Base-by-base conservation (phyloP, 2,888 invertebrate genomes). In the Drosophila borborema region DNA sequence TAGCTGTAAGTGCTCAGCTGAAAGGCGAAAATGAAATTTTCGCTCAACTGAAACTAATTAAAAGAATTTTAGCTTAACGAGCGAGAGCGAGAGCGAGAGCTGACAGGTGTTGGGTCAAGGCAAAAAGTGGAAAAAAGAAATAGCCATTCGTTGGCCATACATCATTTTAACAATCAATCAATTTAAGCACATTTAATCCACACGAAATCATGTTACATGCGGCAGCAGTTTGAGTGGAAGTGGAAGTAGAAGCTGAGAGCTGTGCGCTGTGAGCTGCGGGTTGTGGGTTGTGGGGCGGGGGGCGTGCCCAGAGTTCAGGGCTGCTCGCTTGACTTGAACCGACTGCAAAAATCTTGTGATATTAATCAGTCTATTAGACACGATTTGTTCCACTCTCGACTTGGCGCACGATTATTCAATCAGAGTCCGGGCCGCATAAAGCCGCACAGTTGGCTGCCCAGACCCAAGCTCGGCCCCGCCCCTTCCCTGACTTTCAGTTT, bases 151-250 rank as follows among this genome's bases (percentile, higher is more conserved):
- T 81, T 80, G 86, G 82, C 90, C 73, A 91, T 91, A 88, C 91
- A 91, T 91, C 91, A 91, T 91, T 90, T 86, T 69, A 86, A 74
- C 88, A 91, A 91, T 91, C 91, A 91, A 91, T 91, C 91, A 91
- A 91, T 85, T 91, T 91, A 81, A 89, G 91, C 86, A 82, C 81
- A 83, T 80, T 88, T 91, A 91, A 91, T 91, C 91, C 91, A 80
- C 63, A 79, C 81, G 82, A 91, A 90, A 90, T 87, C 83, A 81
- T 86, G 83, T 86, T 88, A 85, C 88, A 89, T 79, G 87, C 71
- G 74, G 45, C 60, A 48, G 58, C 7, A 18, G 36, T 61, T 18
- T 12, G n/a, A 28, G 48, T 18, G 12, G 54, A 16, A 10, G 12
- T 28, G 10, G 53, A 9, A 10, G 12, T 28, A 9, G 53, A 9